Percentiles rank a stretch among this genome's conserved stretches.
phyloP scores from a whole-genome alignment of 2,888 invertebrate species.

The Electrophaes corylata region DNA sequence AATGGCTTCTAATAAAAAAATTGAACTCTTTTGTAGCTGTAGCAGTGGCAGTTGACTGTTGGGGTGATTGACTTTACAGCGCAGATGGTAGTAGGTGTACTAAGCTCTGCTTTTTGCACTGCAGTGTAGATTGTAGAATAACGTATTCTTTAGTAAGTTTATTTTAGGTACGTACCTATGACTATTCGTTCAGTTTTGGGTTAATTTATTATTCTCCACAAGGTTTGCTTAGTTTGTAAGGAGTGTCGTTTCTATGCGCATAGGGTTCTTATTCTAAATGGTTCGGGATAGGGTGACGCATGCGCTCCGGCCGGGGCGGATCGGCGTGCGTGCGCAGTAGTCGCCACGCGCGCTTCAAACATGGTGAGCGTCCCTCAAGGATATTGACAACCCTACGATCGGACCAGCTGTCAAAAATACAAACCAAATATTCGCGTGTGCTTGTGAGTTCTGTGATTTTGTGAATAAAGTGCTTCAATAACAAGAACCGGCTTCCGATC shows the following conservation, averaged over 20 bases:
- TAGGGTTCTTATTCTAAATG: constrained; percentile 2
- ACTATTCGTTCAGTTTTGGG: no score
- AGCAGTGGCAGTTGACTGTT: no score
- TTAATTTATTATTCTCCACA: no score
- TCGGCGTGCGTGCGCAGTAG: constrained; percentile 78
- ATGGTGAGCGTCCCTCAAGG: constrained; percentile 78
- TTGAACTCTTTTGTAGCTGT: no score
- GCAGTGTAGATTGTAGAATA: no score
- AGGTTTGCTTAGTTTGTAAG: no score
- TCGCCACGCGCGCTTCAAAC: constrained; percentile 80
- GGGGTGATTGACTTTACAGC: no score
- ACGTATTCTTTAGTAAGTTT: no score
- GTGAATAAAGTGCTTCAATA: constrained; percentile 58
- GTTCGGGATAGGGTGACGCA: constrained; percentile 68
- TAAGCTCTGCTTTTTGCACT: no score
- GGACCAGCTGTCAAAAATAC: constrained; percentile 30
- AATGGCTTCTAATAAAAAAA: no score
- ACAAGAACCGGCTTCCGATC: constrained; percentile 61
- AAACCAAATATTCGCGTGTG: constrained; percentile 38
- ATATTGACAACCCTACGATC: constrained; percentile 67
- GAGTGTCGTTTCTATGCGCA: constrained; percentile 9
- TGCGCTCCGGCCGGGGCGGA: constrained; percentile 66
- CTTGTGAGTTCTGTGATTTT: constrained; percentile 39
- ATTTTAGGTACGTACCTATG: no score
- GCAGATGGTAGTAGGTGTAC: no score